A percentile compares a stretch with the other conserved stretches of the same genome.
Conservation (phyloP, 2,113 vertebrate species). For the Microcebus ravelobensis region DNA sequence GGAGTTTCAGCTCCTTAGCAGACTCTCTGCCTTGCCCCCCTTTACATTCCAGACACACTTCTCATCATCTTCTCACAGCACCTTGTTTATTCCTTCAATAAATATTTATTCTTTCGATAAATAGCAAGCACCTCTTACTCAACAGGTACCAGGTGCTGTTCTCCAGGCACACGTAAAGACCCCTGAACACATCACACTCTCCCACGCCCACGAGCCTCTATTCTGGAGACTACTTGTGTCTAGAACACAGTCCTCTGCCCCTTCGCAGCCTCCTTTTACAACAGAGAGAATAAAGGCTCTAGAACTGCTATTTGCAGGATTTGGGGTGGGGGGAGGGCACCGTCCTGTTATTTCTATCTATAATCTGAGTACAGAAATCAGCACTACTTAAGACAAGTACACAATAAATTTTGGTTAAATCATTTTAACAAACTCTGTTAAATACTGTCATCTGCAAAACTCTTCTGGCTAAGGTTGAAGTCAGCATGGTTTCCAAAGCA, state of each 20-base stretch:
- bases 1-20: not conserved
- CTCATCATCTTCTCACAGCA: not conserved
- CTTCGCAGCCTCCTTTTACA: not conserved
- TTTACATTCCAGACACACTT: not conserved
- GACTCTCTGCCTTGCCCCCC: not conserved
- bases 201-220: not conserved
- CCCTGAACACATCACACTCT: not conserved
- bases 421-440: not conserved
- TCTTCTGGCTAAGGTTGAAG: not conserved
- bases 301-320: not conserved
- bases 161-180: not conserved
- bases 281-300: not conserved
- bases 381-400: not conserved
- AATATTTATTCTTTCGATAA: not conserved
- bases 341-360: not conserved
- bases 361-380: not conserved
- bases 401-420: not conserved
- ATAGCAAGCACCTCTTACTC: not conserved
- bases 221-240: not conserved
- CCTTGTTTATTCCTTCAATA: not conserved
- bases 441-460: not conserved
- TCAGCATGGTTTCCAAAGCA: not conserved
- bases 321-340: no score
- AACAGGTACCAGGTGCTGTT: not conserved
- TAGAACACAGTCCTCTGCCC: not conserved